Percentiles rank a stretch among this genome's conserved stretches.
Evolutionary conservation across 2,888 invertebrate genomes (phyloP).

Genomic region (Psylliodes chrysocephalus): DNA sequence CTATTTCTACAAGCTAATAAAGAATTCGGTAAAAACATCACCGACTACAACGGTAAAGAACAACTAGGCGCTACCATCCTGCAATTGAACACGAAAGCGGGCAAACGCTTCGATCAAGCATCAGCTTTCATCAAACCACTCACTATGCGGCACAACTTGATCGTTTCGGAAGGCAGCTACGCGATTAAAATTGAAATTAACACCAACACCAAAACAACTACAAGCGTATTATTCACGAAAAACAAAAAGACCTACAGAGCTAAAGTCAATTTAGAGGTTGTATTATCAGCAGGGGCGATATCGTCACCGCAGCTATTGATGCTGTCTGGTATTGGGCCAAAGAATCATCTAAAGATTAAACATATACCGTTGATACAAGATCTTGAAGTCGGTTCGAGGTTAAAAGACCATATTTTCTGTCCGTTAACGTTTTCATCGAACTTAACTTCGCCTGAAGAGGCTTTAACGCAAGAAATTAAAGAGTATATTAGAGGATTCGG

Average conservation of each 20-base stretch:
- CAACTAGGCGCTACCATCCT: constrained; percentile 73
- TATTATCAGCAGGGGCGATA: constrained; percentile 81
- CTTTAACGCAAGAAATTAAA: constrained; percentile 65
- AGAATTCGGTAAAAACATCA: constrained; percentile 74
- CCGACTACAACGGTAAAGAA: constrained; percentile 75
- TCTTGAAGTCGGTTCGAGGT: constrained; percentile 78
- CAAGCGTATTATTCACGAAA: constrained; percentile 75
- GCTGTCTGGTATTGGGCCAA: constrained; percentile 82
- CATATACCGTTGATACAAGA: constrained; percentile 72
- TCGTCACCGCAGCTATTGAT: constrained; percentile 85
- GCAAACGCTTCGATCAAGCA: constrained; percentile 78
- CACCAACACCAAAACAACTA: constrained; percentile 67
- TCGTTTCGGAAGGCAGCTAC: constrained; percentile 74
- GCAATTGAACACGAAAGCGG: constrained; percentile 75
- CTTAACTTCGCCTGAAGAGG: constrained; percentile 60
- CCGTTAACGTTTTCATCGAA: constrained; percentile 77
- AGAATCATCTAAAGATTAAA: constrained; percentile 68
- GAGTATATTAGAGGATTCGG: constrained; percentile 53
- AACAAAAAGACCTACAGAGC: constrained; percentile 57
- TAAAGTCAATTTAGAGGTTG: constrained; percentile 68
- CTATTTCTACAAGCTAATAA: constrained; percentile 54
- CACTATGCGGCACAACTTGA: constrained; percentile 71
- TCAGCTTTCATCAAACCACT: constrained; percentile 80
- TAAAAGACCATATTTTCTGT: constrained; percentile 79
- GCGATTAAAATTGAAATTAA: constrained; percentile 70